Base-by-base conservation (phyloP, 1,140 invertebrate species). In the Probaryconus sp. region DNA sequence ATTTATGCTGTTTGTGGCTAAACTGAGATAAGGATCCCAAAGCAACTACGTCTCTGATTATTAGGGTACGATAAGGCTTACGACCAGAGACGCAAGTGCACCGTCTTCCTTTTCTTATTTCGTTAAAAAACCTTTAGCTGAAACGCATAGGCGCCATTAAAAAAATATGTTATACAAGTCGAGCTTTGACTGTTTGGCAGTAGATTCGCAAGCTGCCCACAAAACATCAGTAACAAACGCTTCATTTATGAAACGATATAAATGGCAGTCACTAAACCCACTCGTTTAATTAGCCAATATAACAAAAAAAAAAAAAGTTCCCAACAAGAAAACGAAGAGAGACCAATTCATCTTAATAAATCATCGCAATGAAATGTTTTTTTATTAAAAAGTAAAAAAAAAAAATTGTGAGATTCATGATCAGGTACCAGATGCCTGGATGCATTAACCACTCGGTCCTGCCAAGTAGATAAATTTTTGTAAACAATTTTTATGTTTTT, bases 351-450 rank as follows among this genome's bases (percentile, higher is more conserved):
- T n/a, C n/a, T n/a, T n/a, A n/a, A n/a, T n/a, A n/a, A n/a, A n/a
- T n/a, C n/a, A n/a, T n/a, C n/a, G n/a, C n/a, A n/a, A 40, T 5
- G 24, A 47, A 38, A 50, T 45, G 10, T n/a, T n/a, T n/a, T n/a
- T n/a, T n/a, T n/a, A n/a, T n/a, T n/a, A n/a, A n/a, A n/a, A n/a
- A n/a, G n/a, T n/a, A n/a, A n/a, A n/a, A n/a, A n/a, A n/a, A n/a
- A n/a, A n/a, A n/a, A n/a, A 11, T 13, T 20, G 9, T 11, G 35
- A 21, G n/a, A 48, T 58, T 56, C 40, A 10, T 37, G 50, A 56
- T 71, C 58, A 71, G 68, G 68, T 64, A 71, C 68, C 47, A n/a
- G 31, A 31, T 55, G 68, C 58, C 43, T 71, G 68, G 43, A 71
- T 28, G 30, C 28, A 48, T 51, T 56, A 33, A 48, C 7, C 31